Evolutionary conservation across 1,140 invertebrate genomes (phyloP).

Genomic region (Lutraria rhynchaena): DNA sequence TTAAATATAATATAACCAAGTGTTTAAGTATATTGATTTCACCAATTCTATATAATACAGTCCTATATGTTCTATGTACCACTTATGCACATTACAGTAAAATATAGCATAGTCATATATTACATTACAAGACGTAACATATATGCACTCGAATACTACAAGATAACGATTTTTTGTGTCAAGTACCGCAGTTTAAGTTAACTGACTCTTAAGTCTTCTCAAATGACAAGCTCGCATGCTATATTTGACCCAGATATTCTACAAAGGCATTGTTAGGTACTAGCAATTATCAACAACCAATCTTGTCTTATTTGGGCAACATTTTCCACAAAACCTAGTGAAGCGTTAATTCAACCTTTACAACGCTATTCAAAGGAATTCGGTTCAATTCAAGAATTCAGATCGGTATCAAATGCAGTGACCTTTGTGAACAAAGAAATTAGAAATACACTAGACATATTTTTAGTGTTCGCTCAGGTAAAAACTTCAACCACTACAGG

Average conservation of each 20-base stretch:
- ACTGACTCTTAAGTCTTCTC: background rate
- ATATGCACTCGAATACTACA: too few species aligned
- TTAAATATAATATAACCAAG: too few species aligned
- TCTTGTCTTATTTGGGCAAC: slow-evolving; percentile 14
- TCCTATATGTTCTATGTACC: too few species aligned
- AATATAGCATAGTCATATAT: too few species aligned
- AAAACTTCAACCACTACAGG: slow-evolving; percentile 16
- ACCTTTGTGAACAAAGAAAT: slow-evolving; percentile 37
- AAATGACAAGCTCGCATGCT: background rate
- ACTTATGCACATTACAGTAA: too few species aligned
- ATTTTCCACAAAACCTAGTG: slow-evolving; percentile 27
- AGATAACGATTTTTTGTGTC: too few species aligned
- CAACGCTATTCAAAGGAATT: slow-evolving; percentile 42
- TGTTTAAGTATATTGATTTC: too few species aligned
- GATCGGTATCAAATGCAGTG: slow-evolving; percentile 29
- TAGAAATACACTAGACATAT: slow-evolving; percentile 3
- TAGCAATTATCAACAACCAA: background rate
- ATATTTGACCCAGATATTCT: slow-evolving; percentile 11
- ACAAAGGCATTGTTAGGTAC: background rate
- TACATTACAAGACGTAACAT: too few species aligned
- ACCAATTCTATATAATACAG: too few species aligned
- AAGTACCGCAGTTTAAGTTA: too few species aligned
- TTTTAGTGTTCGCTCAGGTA: slow-evolving; percentile 11
- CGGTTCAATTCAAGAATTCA: slow-evolving; percentile 19
- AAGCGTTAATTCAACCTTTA: slow-evolving; percentile 19